Evolutionary conservation across 1,140 invertebrate species (phyloP).

Genomic region (Temnothorax longispinosus): DNA sequence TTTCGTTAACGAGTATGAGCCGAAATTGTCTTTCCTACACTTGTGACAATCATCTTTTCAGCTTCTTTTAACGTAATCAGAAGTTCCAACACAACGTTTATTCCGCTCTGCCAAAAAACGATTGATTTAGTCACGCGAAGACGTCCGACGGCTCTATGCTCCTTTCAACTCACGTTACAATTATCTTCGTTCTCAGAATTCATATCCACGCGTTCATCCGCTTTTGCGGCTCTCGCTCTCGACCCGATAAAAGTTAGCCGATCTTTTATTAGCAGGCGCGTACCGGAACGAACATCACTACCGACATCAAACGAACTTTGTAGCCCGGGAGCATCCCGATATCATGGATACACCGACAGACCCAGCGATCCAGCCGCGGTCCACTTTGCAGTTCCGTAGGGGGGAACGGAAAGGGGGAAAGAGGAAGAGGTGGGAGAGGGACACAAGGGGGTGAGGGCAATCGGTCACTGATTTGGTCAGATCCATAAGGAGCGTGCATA

Average conservation of each 20-base stretch:
- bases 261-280: background rate
- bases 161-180: background rate
- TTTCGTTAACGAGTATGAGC: background rate
- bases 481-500: conserved; percentile 83
- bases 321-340: conserved; percentile 50
- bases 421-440: background rate
- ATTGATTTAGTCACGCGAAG: background rate
- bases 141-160: background rate
- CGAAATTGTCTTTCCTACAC: background rate
- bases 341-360: conserved; percentile 58
- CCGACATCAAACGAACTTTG: conserved; percentile 39
- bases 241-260: conserved; percentile 11
- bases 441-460: conserved; percentile 70
- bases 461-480: conserved; percentile 84
- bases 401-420: conserved; percentile 1
- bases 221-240: background rate
- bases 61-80: background rate
- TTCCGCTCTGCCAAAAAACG: background rate
- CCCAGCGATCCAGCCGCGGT: conserved; percentile 51
- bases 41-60: background rate
- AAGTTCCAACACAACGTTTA: background rate
- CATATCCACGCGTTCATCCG: background rate
- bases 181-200: conserved; percentile 15
- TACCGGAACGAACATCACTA: conserved; percentile 11
- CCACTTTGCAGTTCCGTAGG: conserved; percentile 59